phyloP scores from a whole-genome alignment of 2,797 vertebrate genomes.

The Malacoraja senta region DNA sequence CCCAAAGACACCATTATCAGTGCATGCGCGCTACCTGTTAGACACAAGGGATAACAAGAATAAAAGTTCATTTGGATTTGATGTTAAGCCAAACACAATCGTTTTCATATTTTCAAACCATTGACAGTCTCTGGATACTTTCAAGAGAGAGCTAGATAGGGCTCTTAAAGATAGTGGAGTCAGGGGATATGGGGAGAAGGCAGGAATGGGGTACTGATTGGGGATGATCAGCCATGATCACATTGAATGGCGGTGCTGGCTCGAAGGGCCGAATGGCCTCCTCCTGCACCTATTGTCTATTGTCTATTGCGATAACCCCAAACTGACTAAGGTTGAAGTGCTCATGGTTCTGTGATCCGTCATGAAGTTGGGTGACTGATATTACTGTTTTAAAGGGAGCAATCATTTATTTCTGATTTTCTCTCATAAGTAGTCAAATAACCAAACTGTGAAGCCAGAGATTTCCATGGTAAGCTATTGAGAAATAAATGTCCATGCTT shows the following conservation, averaged over 20 bases:
- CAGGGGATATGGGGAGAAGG: too few species aligned
- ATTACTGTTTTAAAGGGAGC: not conserved
- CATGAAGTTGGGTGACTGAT: not conserved
- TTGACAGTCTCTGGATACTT: not conserved
- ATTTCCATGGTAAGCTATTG: not conserved
- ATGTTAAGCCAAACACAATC: not conserved
- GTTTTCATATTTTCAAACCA: not conserved
- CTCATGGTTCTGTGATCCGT: not conserved
- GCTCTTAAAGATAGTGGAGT: too few species aligned
- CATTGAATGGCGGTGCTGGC: too few species aligned
- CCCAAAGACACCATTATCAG: constrained; percentile 85
- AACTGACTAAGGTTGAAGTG: too few species aligned
- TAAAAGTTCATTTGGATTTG: not conserved
- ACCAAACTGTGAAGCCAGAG: not conserved
- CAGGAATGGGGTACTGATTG: too few species aligned
- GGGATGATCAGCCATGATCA: too few species aligned
- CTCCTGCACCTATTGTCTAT: too few species aligned
- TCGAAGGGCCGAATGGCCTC: too few species aligned
- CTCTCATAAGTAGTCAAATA: not conserved
- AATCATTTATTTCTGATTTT: not conserved
- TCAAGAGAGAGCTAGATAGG: too few species aligned
- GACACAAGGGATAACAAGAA: not conserved
- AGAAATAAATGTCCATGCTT: not conserved
- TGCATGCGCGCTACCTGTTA: constrained; percentile 64
- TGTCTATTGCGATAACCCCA: too few species aligned